Percentiles rank a stretch among this genome's conserved stretches.
phyloP scores from a whole-genome alignment of 2,888 invertebrate species.

The Prosopocoilus inquinatus region DNA sequence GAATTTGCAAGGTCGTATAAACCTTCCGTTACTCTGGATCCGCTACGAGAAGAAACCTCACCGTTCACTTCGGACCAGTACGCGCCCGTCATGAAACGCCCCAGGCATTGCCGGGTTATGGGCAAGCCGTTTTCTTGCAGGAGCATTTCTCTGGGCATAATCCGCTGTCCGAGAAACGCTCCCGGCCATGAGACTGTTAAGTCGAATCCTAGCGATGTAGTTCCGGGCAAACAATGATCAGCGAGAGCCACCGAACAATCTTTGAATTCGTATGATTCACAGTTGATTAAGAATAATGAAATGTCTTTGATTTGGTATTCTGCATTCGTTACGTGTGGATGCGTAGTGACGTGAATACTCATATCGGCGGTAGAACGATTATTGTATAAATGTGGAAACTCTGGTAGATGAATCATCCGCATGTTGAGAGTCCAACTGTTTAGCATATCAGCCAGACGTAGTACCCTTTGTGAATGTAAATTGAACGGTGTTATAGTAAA shows the following conservation, averaged over 20 bases:
- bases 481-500: neutral
- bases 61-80: slow-evolving; percentile 3
- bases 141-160: neutral
- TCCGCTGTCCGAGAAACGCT: neutral
- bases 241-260: neutral
- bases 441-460: too few relatives aligned
- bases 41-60: too few relatives aligned
- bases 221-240: neutral
- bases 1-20: neutral
- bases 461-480: neutral
- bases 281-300: neutral
- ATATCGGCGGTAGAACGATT: too few relatives aligned
- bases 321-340: too few relatives aligned
- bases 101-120: slow-evolving; percentile 7
- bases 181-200: neutral
- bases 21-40: neutral
- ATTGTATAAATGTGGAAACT: neutral
- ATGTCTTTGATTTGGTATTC: neutral
- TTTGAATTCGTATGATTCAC: neutral
- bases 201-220: neutral
- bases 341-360: too few relatives aligned
- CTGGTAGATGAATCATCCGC: neutral
- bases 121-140: slow-evolving; percentile 9
- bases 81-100: slow-evolving; percentile 5
- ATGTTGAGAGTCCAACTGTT: too few relatives aligned